Conservation (phyloP, 2,113 vertebrate genomes). For the Asarcornis scutulata region DNA sequence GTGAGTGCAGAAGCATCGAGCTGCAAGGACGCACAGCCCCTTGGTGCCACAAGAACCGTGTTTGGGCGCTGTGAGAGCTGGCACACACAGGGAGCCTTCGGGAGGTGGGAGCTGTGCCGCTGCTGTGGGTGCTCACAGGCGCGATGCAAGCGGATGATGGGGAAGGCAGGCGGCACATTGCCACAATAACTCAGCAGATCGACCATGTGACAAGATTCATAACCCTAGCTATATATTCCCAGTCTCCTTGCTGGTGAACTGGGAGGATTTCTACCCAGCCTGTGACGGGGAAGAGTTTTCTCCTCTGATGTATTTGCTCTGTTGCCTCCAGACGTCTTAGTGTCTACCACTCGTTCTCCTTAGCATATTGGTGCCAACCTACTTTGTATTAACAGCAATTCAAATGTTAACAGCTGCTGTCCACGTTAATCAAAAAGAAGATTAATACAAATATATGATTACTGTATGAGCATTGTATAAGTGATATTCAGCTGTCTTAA, state of each 20-base stretch:
- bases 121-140: neutral
- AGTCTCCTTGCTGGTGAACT: neutral
- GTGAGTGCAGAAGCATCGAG: accelerated
- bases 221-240: neutral
- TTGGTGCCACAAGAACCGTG: neutral
- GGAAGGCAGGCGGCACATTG: neutral
- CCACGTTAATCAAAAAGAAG: conserved; percentile 46
- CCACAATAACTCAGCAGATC: neutral
- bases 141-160: too few species aligned
- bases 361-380: neutral
- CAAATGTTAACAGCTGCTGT: conserved; percentile 52
- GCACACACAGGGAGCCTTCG: neutral
- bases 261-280: neutral
- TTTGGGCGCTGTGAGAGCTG: neutral
- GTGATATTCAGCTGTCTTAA: conserved; percentile 49
- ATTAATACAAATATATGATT: conserved; percentile 49
- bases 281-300: neutral
- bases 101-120: neutral
- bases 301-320: neutral
- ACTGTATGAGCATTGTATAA: conserved; percentile 52
- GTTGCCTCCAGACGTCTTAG: neutral
- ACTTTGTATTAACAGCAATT: conserved; percentile 50
- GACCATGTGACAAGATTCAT: neutral
- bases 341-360: neutral
- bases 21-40: neutral